Conservation (phyloP, 1,140 invertebrate genomes). For the Trigoniulus corallinus region DNA sequence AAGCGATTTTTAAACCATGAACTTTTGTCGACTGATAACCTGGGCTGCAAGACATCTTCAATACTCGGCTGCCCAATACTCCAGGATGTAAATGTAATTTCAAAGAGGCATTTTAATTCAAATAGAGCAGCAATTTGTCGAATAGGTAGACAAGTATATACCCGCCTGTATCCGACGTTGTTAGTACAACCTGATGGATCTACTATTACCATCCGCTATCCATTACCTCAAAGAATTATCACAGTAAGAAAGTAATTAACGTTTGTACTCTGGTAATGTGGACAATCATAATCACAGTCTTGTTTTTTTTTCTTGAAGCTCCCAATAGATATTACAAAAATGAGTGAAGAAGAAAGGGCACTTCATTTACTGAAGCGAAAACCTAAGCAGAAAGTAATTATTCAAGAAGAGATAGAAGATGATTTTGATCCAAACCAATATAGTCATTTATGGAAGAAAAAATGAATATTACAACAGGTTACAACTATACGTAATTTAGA, state of each 20-base stretch:
- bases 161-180: conserved; percentile 51
- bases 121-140: conserved; percentile 49
- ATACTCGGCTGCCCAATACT: too few species aligned
- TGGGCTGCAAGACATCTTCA: too few species aligned
- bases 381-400: conserved; percentile 51
- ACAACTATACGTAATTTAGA: too few species aligned
- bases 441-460: conserved; percentile 49
- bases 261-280: conserved; percentile 3
- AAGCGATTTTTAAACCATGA: too few species aligned
- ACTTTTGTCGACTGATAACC: too few species aligned
- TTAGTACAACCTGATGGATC: conserved; percentile 68
- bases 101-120: conserved; percentile 33
- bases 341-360: conserved; percentile 50
- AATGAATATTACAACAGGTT: conserved; percentile 6
- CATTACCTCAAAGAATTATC: conserved; percentile 67
- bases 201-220: conserved; percentile 57
- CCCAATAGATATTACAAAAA: conserved; percentile 49
- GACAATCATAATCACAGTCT: neutral
- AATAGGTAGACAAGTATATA: conserved; percentile 46
- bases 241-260: conserved; percentile 35
- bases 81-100: too few species aligned
- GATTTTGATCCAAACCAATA: conserved; percentile 60
- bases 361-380: conserved; percentile 45
- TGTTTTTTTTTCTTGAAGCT: conserved; percentile 36
- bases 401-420: conserved; percentile 57